A percentile compares a stretch with the other conserved stretches of the same genome.
These are phyloP conservation scores for Rhyacophila evoluta DNA, from an alignment of 2,888 invertebrate species.

Conservation along the genomic window DNA sequence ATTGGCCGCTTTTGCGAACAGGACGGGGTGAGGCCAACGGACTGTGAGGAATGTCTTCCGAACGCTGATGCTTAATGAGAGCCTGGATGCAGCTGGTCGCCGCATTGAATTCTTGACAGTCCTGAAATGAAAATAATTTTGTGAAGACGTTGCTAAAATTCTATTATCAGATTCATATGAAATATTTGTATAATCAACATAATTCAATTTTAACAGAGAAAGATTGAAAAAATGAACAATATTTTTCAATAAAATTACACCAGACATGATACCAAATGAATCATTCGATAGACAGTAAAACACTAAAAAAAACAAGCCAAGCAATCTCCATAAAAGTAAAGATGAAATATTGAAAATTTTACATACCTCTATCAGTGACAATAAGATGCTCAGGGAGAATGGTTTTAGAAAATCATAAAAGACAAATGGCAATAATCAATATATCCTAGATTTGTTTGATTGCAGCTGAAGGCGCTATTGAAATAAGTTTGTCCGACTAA, in stretches of 20 bases:
- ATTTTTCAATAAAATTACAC: too few species aligned
- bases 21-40: conserved; percentile 69
- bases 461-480: too few species aligned
- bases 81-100: conserved; percentile 74
- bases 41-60: conserved; percentile 65
- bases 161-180: too few species aligned
- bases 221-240: too few species aligned
- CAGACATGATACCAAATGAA: too few species aligned
- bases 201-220: too few species aligned
- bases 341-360: background rate
- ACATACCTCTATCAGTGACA: background rate
- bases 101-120: conserved; percentile 75
- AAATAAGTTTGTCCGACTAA: too few species aligned
- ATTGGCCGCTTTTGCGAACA: conserved; percentile 52
- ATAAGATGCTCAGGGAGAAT: background rate
- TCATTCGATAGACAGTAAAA: background rate
- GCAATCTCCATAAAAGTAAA: background rate
- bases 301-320: conserved; percentile 1
- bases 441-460: too few species aligned
- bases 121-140: conserved; percentile 60
- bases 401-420: background rate
- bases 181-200: too few species aligned
- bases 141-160: too few species aligned
- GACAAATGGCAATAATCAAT: background rate
- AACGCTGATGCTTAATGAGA: conserved; percentile 60